Percentiles rank a stretch among this genome's conserved stretches.
These are phyloP conservation scores for Agraylea sexmaculata DNA, from an alignment of 1,140 invertebrate species.

Conservation along the genomic window DNA sequence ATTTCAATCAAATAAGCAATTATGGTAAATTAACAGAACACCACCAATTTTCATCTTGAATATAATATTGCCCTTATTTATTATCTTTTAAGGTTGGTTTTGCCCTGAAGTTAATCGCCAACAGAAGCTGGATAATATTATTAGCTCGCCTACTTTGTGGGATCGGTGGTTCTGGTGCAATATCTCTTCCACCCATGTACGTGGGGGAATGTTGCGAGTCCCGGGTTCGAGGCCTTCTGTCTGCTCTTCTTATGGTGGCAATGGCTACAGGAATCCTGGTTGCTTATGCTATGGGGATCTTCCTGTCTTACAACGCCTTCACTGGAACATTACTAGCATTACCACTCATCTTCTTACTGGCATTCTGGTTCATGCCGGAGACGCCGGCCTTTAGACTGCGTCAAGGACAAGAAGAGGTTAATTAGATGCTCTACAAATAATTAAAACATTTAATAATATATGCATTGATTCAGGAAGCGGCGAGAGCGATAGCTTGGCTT, in stretches of 20 bases:
- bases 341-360: conserved; percentile 33
- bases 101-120: conserved; percentile 4
- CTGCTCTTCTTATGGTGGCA: conserved; percentile 34
- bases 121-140: conserved; percentile 21
- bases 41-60: too few relatives aligned
- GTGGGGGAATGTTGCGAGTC: conserved; percentile 43
- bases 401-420: conserved; percentile 9
- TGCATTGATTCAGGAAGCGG: conserved; percentile 7
- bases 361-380: conserved; percentile 44
- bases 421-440: not conserved
- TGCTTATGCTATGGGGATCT: conserved; percentile 38
- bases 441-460: conserved; percentile 1
- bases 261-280: conserved; percentile 43
- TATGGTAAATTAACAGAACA: too few relatives aligned
- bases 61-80: too few relatives aligned
- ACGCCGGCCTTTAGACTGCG: conserved; percentile 35
- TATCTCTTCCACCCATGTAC: conserved; percentile 42
- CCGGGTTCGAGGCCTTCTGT: conserved; percentile 39
- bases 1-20: too few relatives aligned
- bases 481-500: conserved; percentile 10
- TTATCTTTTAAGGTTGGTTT: conserved; percentile 12
- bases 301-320: conserved; percentile 26
- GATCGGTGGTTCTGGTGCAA: conserved; percentile 33
- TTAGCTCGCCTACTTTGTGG: conserved; percentile 31
- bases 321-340: conserved; percentile 23